Base-by-base conservation (phyloP, 2,888 invertebrate genomes). In the Ichneumoninae sp. region DNA sequence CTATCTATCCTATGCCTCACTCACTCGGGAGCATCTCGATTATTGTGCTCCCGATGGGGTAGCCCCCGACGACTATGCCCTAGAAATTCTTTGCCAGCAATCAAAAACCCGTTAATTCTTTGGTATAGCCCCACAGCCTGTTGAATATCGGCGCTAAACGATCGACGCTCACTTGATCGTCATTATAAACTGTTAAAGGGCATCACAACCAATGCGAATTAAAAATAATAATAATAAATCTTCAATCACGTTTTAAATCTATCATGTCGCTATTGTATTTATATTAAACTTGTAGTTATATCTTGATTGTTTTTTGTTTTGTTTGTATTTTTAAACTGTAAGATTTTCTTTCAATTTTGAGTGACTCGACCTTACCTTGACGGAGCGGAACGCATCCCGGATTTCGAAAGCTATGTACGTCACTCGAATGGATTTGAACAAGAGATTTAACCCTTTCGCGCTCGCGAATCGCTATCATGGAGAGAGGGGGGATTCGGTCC, bases 51-150 rank as follows among this genome's bases (percentile, higher is more conserved):
- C 22, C 60, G 82, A 85, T 85, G 66, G 80, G 68, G 66, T 44
- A 70, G 66, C 13, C 66, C 69, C 40, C 83, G 30, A 68, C 70
- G 47, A 65, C 82, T 52, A 79, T 40, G 33, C 16, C 62, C 22
- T 57, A 68, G 44, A 75, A 79, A 75, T 76, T 76, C 84, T 84
- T 84, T 81, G 65, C 80, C n/a, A 36, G 50, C 52, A 80, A 80
- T 76, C 80, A 82, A 80, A 75, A 76, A 68, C 50, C 72, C 80
- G 82, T 66, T 76, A 85, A 85, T 80, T 82, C 80, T 69, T 57
- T 19, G 19, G 54, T 66, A 76, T 80, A 80, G 76, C 76, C 66
- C 52, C n/a, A 44, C 40, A 71, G 19, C 70, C 57, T 13, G 0
- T 52, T 68, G 36, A 80, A 26, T 13, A 16, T 10, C 7, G 66